A percentile compares a stretch with the other conserved stretches of the same genome.
These are phyloP conservation scores for Philotrypesis tridentata DNA, from an alignment of 1,140 invertebrate genomes.

Conservation along the genomic window DNA sequence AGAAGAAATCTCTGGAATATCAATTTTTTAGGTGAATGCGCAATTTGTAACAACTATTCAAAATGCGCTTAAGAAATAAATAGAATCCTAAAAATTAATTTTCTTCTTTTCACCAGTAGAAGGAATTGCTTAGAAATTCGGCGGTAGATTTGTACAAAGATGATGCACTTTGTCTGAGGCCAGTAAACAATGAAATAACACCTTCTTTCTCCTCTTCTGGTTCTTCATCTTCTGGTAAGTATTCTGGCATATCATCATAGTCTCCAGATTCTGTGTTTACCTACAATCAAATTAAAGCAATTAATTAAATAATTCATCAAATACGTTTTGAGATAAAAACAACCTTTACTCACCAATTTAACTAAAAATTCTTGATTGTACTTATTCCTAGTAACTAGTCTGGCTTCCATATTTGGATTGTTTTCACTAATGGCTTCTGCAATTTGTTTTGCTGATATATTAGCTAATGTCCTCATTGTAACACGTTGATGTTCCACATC, in stretches of 20 bases:
- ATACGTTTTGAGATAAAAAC: not conserved
- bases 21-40: slow-evolving; percentile 34
- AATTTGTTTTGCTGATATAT: slow-evolving; percentile 70
- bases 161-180: slow-evolving; percentile 71
- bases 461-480: slow-evolving; percentile 70
- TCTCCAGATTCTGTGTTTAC: slow-evolving; percentile 63
- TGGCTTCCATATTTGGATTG: slow-evolving; percentile 69
- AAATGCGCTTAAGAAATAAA: slow-evolving; percentile 48
- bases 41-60: slow-evolving; percentile 28
- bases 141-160: slow-evolving; percentile 71
- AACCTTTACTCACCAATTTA: slow-evolving; percentile 61
- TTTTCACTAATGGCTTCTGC: slow-evolving; percentile 70
- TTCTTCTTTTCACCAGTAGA: slow-evolving; percentile 69
- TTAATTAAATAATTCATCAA: not conserved
- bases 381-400: slow-evolving; percentile 72
- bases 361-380: slow-evolving; percentile 73
- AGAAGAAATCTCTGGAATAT: slow-evolving; percentile 33
- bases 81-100: slow-evolving; percentile 45
- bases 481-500: slow-evolving; percentile 73
- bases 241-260: slow-evolving; percentile 69
- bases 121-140: slow-evolving; percentile 71
- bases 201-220: slow-evolving; percentile 68
- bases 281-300: slow-evolving; percentile 54
- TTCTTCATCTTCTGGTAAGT: slow-evolving; percentile 70
- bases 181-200: slow-evolving; percentile 71